Evolutionary conservation across 1,140 invertebrate genomes (phyloP).

Genomic region (Leptonema lineaticorne): DNA sequence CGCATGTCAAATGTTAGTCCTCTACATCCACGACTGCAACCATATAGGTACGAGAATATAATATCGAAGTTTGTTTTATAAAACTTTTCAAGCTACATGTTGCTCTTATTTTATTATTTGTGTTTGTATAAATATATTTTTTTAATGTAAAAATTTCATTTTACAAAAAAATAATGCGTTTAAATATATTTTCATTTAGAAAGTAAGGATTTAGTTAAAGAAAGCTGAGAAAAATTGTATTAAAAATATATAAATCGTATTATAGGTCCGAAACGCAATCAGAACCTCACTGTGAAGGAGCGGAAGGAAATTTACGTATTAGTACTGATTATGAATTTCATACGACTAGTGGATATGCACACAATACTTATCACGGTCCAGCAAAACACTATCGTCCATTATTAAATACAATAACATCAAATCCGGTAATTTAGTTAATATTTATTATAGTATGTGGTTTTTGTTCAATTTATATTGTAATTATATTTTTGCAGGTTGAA

Average conservation of each 20-base stretch:
- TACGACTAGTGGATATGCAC: conserved; percentile 62
- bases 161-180: background rate
- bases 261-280: conserved; percentile 49
- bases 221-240: too few species aligned
- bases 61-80: background rate
- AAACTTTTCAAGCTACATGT: background rate
- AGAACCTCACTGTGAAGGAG: conserved; percentile 42
- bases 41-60: conserved; percentile 59
- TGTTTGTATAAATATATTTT: background rate
- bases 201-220: too few species aligned
- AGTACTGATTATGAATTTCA: conserved; percentile 51
- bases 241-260: too few species aligned
- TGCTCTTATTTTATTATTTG: background rate
- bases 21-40: conserved; percentile 76
- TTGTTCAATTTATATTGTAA: background rate
- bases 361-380: conserved; percentile 91
- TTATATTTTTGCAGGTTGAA: conserved; percentile 52
- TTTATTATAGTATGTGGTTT: background rate
- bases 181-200: conserved; percentile 34
- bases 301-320: conserved; percentile 31
- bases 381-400: conserved; percentile 72
- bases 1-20: conserved; percentile 82
- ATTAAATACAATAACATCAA: conserved; percentile 58
- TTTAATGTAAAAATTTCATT: background rate
- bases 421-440: conserved; percentile 17